A percentile compares a stretch with the other conserved stretches of the same genome.
phyloP scores from a whole-genome alignment of 1,140 invertebrate genomes.

The Tetramorium parvispinum region DNA sequence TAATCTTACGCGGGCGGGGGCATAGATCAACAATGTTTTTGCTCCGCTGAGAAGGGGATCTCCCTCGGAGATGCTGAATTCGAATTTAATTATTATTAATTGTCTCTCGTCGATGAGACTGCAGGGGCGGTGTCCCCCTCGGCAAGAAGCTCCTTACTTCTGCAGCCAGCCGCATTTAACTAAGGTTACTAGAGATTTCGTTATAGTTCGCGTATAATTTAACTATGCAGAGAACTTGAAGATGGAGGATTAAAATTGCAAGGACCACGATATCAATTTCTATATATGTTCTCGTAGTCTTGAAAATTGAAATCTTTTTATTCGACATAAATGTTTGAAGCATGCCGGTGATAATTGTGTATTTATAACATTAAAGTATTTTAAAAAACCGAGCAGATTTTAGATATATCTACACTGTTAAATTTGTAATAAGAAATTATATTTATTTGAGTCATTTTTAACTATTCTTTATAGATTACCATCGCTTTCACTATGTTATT shows the following conservation, averaged over 20 bases:
- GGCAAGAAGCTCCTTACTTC: not conserved
- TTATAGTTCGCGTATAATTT: not conserved
- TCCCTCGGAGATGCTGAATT: constrained; percentile 74
- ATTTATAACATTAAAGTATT: no score
- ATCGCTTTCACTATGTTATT: no score
- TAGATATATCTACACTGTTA: no score
- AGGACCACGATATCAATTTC: not conserved
- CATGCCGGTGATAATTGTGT: no score
- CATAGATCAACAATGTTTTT: constrained; percentile 82
- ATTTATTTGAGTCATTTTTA: no score
- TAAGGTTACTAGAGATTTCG: not conserved
- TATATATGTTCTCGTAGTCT: not conserved
- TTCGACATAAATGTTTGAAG: no score
- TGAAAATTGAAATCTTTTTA: not conserved
- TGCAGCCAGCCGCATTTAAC: not conserved
- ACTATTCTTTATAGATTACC: no score
- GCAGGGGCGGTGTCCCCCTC: not conserved
- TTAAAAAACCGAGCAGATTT: no score
- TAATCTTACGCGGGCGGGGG: constrained; percentile 75
- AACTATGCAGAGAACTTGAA: not conserved
- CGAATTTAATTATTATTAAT: constrained; percentile 84
- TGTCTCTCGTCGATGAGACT: constrained; percentile 58
- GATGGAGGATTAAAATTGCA: not conserved
- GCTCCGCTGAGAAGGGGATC: constrained; percentile 77
- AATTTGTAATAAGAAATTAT: no score